These are phyloP conservation scores for Formica selysi DNA, from an alignment of 1,140 invertebrate species.

Conservation along the genomic window DNA sequence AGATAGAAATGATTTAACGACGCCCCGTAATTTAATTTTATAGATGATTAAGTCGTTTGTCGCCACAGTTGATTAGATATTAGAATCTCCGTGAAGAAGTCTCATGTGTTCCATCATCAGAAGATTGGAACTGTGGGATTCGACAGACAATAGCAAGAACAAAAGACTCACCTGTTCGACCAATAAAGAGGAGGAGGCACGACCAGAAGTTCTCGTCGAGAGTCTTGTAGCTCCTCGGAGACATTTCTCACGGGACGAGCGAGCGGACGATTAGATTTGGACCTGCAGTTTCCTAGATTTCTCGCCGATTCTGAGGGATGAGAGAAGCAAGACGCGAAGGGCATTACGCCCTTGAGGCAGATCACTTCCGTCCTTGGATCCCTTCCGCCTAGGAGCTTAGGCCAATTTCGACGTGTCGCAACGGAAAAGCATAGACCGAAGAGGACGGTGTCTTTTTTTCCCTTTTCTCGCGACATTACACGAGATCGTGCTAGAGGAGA, in stretches of 20 bases:
- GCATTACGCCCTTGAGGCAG: conserved; percentile 21
- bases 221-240: conserved; percentile 44
- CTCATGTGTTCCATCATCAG: background rate
- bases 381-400: conserved; percentile 34
- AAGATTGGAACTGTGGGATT: conserved; percentile 15
- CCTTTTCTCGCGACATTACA: background rate
- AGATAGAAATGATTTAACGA: background rate
- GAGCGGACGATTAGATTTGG: conserved; percentile 65
- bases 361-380: conserved; percentile 28
- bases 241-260: conserved; percentile 65
- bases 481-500: background rate
- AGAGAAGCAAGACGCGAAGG: background rate
- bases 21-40: background rate
- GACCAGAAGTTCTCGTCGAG: conserved; percentile 38
- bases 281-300: conserved; percentile 64
- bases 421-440: background rate
- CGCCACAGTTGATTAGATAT: background rate
- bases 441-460: background rate
- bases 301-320: conserved; percentile 4
- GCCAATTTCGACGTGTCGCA: conserved; percentile 56
- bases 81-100: background rate
- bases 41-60: conserved; percentile 1
- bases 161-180: conserved; percentile 6
- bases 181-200: conserved; percentile 6
- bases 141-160: conserved; percentile 1